These are phyloP conservation scores for Drosophila rubida DNA, from an alignment of 2,888 invertebrate species.

Conservation along the genomic window DNA sequence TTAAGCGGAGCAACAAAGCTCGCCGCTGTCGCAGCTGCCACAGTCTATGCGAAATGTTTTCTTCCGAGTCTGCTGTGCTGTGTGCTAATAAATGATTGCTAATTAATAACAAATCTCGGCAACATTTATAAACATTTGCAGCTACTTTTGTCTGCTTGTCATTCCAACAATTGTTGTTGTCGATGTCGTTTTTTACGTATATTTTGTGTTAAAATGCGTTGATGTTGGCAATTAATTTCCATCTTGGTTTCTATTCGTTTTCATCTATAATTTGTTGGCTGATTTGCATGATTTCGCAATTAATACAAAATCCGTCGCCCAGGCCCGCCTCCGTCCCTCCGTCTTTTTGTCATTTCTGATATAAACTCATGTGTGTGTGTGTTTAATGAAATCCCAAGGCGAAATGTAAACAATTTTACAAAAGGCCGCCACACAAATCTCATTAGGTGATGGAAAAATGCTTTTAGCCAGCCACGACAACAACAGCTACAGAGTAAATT, in stretches of 20 bases:
- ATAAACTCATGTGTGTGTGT: slow-evolving; percentile 58
- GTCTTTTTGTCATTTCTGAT: slow-evolving; percentile 66
- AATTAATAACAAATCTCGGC: slow-evolving; percentile 75
- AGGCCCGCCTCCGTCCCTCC: slow-evolving; percentile 4
- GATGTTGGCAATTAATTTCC: slow-evolving; percentile 76
- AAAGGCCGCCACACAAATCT: slow-evolving; percentile 45
- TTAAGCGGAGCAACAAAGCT: slow-evolving; percentile 56
- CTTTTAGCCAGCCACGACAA: slow-evolving; percentile 57
- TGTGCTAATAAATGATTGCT: slow-evolving; percentile 70
- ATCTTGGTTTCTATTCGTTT: slow-evolving; percentile 55
- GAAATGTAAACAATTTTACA: slow-evolving; percentile 70
- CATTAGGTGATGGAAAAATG: slow-evolving; percentile 58
- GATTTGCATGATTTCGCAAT: slow-evolving; percentile 79
- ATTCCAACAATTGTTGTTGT: not conserved
- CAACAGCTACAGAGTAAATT: slow-evolving; percentile 6
- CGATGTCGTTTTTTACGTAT: slow-evolving; percentile 52
- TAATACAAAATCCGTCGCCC: slow-evolving; percentile 59
- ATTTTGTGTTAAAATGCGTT: slow-evolving; percentile 72
- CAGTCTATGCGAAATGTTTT: slow-evolving; percentile 35
- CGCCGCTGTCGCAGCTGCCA: slow-evolving; percentile 2
- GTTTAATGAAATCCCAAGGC: slow-evolving; percentile 73
- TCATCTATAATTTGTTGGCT: slow-evolving; percentile 47
- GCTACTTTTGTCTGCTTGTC: slow-evolving; percentile 34
- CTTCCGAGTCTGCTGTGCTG: slow-evolving; percentile 53
- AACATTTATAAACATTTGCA: slow-evolving; percentile 53